Base-by-base conservation (phyloP, 1,140 invertebrate species). In the Rhynchophorus ferrugineus region DNA sequence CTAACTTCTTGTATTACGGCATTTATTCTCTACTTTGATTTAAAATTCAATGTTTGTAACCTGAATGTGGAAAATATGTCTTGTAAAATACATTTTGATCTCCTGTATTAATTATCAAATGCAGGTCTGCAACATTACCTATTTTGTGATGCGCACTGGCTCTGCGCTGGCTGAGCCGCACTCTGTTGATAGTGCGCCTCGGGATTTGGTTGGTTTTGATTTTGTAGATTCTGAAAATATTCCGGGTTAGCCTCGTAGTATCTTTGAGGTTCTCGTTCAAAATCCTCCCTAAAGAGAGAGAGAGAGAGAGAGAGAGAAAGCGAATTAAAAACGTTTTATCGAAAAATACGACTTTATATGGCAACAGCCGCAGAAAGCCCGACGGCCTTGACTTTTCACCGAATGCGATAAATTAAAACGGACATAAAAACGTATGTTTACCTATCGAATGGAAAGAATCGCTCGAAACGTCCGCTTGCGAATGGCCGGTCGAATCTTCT, bases 401-500 rank as follows among this genome's bases (percentile, higher is more conserved):
- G 11, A 33, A 36, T 36, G 35, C 35, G n/a, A 3, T 13, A 14
- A 13, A 3, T 36, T 17, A n/a, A 34, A n/a, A 16, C 6, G 9
- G 7, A 14, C 33, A 7, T 44, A 11, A 19, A 20, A 29, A 29
- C 5, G 24, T 29, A 11, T 29, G 9, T 49, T 72, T 57, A 45
- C 50, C 77, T 71, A 67, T 80, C 77, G 53, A 81, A 79, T 33
- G 74, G 74, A 65, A 74, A 75, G 62, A 77, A 75, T 54, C 70
- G 53, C 35, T 65, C 61, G 37, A 61, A 71, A 42, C 73, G 53
- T 69, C 69, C 43, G 63, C 71, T 68, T 41, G 69, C 68, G 68
- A 68, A 68, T 11, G 54, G 59, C 24, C 56, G 9, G 38, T 54
- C 46, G 47, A 60, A 62, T 13, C 69, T 67, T 0, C 67, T 64